Conservation (phyloP, 1,140 invertebrate species). For the Mactra quadrangularis region DNA sequence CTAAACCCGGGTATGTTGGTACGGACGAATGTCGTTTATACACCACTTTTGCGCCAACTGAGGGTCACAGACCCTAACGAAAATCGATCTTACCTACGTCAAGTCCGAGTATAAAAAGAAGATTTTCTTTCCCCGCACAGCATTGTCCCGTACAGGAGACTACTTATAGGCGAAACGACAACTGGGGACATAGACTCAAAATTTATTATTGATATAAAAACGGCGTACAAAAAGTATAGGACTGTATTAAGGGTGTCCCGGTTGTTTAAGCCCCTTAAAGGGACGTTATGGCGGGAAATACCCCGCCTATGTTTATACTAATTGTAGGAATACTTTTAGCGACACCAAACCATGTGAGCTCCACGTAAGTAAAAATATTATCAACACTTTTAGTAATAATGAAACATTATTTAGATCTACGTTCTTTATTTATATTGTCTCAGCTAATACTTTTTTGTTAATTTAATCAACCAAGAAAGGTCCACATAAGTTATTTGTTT, state of each 20-base stretch:
- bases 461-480: no score
- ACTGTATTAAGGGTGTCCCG: not conserved
- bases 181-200: slow-evolving; percentile 5
- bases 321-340: slow-evolving; percentile 30
- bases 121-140: not conserved
- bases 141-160: slow-evolving; percentile 41
- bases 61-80: no score
- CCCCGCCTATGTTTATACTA: slow-evolving; percentile 12
- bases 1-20: no score
- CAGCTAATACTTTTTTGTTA: no score
- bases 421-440: not conserved
- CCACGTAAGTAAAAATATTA: slow-evolving; percentile 22
- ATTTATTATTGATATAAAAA: slow-evolving; percentile 6
- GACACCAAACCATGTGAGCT: not conserved
- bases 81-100: not conserved
- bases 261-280: slow-evolving; percentile 31
- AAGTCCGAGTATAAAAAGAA: slow-evolving; percentile 9
- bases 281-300: slow-evolving; percentile 35
- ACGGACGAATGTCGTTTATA: no score
- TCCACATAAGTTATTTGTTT: no score
- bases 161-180: no score
- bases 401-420: not conserved
- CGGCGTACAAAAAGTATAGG: not conserved
- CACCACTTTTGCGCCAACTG: no score
- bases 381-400: not conserved